These are phyloP conservation scores for Corvus cornix DNA, from an alignment of 2,113 vertebrate species.

Conservation along the genomic window DNA sequence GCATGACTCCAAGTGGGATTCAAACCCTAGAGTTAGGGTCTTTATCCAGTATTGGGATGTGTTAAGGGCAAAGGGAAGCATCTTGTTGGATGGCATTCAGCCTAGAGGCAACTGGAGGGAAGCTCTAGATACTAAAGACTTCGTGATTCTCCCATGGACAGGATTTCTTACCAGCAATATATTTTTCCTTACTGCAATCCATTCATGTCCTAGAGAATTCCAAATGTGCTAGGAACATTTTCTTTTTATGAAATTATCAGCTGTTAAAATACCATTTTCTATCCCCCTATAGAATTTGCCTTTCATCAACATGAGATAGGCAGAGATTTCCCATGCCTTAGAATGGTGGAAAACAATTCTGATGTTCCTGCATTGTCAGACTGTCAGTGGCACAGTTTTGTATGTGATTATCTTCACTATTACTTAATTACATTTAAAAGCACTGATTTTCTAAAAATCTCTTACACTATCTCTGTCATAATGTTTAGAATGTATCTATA, in stretches of 20 bases:
- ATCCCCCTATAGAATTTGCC: background rate
- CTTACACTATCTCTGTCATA: background rate
- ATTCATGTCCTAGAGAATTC: background rate
- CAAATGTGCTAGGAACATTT: background rate
- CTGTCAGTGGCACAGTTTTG: conserved; percentile 2
- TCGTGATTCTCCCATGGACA: background rate
- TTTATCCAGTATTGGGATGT: background rate
- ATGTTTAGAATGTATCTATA: conserved; percentile 38
- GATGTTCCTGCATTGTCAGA: background rate
- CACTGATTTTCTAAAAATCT: background rate
- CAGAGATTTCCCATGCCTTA: background rate
- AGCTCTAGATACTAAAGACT: background rate
- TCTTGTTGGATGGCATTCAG: background rate
- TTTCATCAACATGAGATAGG: background rate
- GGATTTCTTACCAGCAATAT: background rate
- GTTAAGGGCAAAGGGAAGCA: background rate
- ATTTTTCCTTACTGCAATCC: background rate
- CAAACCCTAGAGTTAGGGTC: background rate
- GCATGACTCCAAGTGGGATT: background rate
- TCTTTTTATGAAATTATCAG: background rate
- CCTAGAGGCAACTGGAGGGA: background rate
- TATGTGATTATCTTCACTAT: background rate
- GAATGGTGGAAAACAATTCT: background rate
- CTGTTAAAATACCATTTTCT: background rate
- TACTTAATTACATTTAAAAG: conserved; percentile 34